Evolutionary conservation across 2,888 invertebrate species (phyloP).

Genomic region (Sminthurinus aureus): DNA sequence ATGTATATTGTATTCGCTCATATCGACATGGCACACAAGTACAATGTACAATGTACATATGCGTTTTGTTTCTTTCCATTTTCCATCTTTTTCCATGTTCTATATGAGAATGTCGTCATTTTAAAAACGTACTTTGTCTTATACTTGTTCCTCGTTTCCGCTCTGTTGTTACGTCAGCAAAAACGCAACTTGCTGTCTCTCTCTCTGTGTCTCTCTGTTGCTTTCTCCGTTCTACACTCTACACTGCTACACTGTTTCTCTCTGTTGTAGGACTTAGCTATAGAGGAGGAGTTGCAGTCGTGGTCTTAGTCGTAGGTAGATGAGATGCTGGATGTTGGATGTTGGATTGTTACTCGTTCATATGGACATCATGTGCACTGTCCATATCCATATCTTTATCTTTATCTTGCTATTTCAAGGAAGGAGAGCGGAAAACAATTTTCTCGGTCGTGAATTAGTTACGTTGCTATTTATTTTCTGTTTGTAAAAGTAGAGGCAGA

Average conservation of each 20-base stretch:
- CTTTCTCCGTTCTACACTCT: too few relatives aligned
- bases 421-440: conserved; percentile 3
- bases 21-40: not conserved
- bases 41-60: not conserved
- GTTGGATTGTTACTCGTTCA: not conserved
- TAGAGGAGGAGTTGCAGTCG: not conserved
- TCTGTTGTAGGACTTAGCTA: too few relatives aligned
- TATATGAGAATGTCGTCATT: too few relatives aligned
- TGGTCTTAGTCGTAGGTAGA: not conserved
- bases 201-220: too few relatives aligned
- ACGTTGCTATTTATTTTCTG: not conserved
- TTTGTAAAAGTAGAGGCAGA: not conserved
- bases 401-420: not conserved
- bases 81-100: not conserved
- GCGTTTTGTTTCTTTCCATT: not conserved
- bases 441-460: not conserved
- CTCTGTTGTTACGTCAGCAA: not conserved
- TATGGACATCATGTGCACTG: not conserved
- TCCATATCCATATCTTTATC: not conserved
- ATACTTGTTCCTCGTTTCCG: not conserved
- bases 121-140: not conserved
- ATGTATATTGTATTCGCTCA: too few relatives aligned
- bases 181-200: not conserved
- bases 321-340: not conserved
- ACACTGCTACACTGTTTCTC: too few relatives aligned